Evolutionary conservation across 2,888 invertebrate species (phyloP), one percentile per base, ranked within the genome.

Genomic region (Callosobruchus maculatus): DNA sequence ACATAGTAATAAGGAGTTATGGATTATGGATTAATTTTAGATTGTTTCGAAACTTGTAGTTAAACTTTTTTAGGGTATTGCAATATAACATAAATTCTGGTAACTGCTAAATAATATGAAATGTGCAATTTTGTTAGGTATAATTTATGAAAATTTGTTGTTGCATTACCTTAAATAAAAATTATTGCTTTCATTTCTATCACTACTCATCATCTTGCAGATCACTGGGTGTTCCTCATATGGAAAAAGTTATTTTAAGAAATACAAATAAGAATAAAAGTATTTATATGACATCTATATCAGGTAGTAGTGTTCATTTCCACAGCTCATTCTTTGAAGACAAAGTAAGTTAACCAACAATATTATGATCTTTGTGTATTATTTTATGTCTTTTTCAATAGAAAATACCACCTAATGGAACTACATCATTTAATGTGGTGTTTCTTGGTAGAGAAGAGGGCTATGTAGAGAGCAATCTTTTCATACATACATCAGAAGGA

Each of bases 241-340:
- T 94, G 87, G 93, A 94, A 88, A 91, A 92, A 85, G 97, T 98
- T 79, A 94, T 93, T 81, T 90, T 98, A 81, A 92, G 94, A 87
- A 98, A 98, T 90, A 92, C 92, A 83, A 95, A 95, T 89, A 89
- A 90, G 81, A 95, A 97, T 89, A 92, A 92, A 85, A 96, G 94
- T 84, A 92, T 98, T 84, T 95, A 96, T 87, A 92, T 98, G 86
- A 93, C 95, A 85, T 97, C 97, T 80, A 96, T 98, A 85, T 96
- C 97, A 80, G 97, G 97, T 83, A 96, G 94, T 87, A 96, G 97
- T 81, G 93, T 95, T 67, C 95, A 97, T 89, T 98, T 98, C 90
- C 97, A 98, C 88, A 97, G 97, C 84, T 97, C 98, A 79, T 98
- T 98, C 90, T 98, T 98, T 88, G 94, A 97, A 85, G 93, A 97